phyloP scores from a whole-genome alignment of 2,113 vertebrate species.

The Vimba vimba region DNA sequence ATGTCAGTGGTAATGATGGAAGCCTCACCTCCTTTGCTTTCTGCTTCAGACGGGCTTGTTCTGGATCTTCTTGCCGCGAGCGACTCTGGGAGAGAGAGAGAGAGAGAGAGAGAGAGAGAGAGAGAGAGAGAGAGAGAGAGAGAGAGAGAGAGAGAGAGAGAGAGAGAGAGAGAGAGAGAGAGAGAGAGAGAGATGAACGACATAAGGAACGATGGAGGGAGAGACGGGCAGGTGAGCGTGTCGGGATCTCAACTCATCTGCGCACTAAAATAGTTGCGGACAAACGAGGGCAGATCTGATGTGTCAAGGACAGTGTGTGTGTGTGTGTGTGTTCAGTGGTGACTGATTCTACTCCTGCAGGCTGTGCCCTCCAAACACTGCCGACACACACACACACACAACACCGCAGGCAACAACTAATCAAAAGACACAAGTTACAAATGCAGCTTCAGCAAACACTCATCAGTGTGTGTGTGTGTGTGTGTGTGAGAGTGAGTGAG shows the following conservation, averaged over 20 bases:
- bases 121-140: neutral
- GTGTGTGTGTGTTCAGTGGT: conserved; percentile 79
- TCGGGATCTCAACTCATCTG: conserved; percentile 85
- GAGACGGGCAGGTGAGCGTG: conserved; percentile 88
- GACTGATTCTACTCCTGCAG: conserved; percentile 76
- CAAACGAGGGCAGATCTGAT: conserved; percentile 80
- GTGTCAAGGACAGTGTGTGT: conserved; percentile 80
- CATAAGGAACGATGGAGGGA: conserved; percentile 61
- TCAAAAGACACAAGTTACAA: conserved; percentile 75
- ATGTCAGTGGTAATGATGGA: conserved; percentile 97
- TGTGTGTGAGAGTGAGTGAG: neutral
- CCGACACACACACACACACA: conserved; percentile 71
- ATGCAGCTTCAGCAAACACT: neutral
- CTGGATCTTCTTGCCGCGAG: conserved; percentile 94
- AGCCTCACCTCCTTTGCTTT: conserved; percentile 95
- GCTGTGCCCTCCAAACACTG: conserved; percentile 80
- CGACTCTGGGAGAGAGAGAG: conserved; percentile 81
- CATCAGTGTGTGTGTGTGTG: neutral
- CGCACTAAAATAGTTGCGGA: conserved; percentile 81
- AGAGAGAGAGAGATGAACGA: no score
- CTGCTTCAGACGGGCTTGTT: conserved; percentile 91
- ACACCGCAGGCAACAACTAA: conserved; percentile 76
- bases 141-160: conserved; percentile 66
- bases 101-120: conserved; percentile 54
- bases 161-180: conserved; percentile 51